A percentile compares a stretch with the other conserved stretches of the same genome.
These are phyloP conservation scores for Cerceris rybyensis DNA, from an alignment of 2,888 invertebrate species.

Conservation along the genomic window DNA sequence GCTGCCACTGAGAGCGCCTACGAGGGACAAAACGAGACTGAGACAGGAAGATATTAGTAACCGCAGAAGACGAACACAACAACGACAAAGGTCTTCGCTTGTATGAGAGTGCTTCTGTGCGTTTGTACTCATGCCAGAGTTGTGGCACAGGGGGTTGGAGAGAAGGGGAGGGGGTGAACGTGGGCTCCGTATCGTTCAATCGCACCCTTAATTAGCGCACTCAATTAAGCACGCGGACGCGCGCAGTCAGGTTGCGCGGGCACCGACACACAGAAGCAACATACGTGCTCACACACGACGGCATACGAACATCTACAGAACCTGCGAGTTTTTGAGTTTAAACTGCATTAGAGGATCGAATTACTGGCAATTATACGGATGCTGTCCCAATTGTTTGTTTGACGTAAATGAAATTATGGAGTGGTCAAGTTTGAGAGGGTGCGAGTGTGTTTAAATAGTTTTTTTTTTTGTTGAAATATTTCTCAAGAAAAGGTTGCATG, in stretches of 20 bases:
- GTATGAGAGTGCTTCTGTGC: too few species aligned
- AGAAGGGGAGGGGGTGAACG: constrained; percentile 1
- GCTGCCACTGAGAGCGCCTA: too few species aligned
- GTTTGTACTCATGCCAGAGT: background rate
- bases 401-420: constrained; percentile 65
- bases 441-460: too few species aligned
- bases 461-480: too few species aligned
- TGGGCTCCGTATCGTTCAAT: constrained; percentile 66
- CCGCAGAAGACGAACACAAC: constrained; percentile 23
- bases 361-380: constrained; percentile 75
- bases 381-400: constrained; percentile 73
- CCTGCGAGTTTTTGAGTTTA: constrained; percentile 58
- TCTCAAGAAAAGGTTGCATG: too few species aligned
- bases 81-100: constrained; percentile 12
- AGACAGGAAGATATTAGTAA: background rate
- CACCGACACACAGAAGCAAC: background rate
- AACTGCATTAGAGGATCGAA: constrained; percentile 72
- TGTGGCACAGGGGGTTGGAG: background rate
- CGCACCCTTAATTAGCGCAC: constrained; percentile 75
- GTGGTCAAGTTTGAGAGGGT: too few species aligned
- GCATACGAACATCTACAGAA: constrained; percentile 1
- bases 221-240: constrained; percentile 69
- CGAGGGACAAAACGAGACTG: too few species aligned
- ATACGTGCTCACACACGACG: background rate
- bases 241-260: constrained; percentile 42